These are phyloP conservation scores for Coremacera marginata DNA, from an alignment of 2,888 invertebrate species.

Conservation along the genomic window DNA sequence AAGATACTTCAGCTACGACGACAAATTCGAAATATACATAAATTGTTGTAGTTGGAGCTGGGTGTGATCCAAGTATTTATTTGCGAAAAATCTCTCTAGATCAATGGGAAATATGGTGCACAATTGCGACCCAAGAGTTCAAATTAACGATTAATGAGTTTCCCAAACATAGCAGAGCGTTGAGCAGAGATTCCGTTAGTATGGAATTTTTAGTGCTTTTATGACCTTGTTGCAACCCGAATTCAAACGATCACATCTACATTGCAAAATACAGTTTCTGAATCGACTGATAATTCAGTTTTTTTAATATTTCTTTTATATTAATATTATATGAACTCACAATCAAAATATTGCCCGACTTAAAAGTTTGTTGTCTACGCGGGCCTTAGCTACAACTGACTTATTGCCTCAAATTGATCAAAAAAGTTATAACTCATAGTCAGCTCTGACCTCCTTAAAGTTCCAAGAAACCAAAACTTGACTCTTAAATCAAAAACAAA, in stretches of 20 bases:
- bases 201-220: constrained; percentile 30
- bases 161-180: neutral
- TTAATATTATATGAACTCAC: no score
- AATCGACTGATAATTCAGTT: no score
- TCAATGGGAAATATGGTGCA: neutral
- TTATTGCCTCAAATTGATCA: neutral
- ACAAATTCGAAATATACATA: constrained; percentile 7
- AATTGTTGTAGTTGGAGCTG: neutral
- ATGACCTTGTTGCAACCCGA: constrained; percentile 1
- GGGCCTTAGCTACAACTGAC: neutral
- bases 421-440: neutral
- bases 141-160: constrained; percentile 54
- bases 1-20: neutral
- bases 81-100: neutral
- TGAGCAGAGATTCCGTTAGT: neutral
- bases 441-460: constrained; percentile 5
- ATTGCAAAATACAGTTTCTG: neutral
- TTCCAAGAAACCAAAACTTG: neutral
- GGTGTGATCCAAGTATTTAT: neutral
- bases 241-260: neutral
- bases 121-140: constrained; percentile 43
- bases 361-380: no score
- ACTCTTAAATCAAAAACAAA: no score
- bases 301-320: no score
- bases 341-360: no score